Evolutionary conservation across 2,888 invertebrate genomes (phyloP), one percentile per base, ranked within the genome.

Genomic region (Ophraella communa): DNA sequence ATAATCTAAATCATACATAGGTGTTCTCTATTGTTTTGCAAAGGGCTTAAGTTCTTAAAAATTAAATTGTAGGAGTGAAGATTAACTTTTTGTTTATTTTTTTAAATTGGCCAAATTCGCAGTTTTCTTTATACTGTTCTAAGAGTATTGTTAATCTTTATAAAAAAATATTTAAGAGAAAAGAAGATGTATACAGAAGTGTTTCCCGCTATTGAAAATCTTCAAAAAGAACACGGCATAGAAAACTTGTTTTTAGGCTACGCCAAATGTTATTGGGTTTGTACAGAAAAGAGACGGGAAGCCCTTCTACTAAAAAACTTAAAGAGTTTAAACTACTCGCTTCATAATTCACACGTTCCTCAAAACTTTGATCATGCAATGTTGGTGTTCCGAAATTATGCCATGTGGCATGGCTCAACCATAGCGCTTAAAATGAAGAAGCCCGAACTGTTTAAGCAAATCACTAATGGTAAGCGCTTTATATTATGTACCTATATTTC

Each of bases 311-410:
- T 78, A 44, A 65, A 73, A 42, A 75, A 78, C 53, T 45, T 78
- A 30, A 76, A 74, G 59, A 52, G 44, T 5, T 10, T 62, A 0
- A 75, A 75, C 4, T 78, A 68, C 53, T 72, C 71, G 5, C 39
- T 77, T 10, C 75, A 76, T 62, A 73, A 77, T 44, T 57, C 73
- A 35, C 65, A 57, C 4, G 54, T 33, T 14, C 65, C 76, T 4
- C 76, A 76, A 73, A 76, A 78, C 63, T 58, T 76, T 10, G 66
- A 76, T 11, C 78, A 78, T 59, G 69, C 69, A 14, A 42, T 66
- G 4, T 44, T 66, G 42, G 71, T 74, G 0, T 71, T 74, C 23
- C 27, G 44, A 20, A 65, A 60, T 27, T 77, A 77, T 59, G 77
- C 72, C 0, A 62, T 65, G 33, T 71, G 66, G n/a, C 77, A 77